Evolutionary conservation across 2,797 vertebrate species (phyloP), one percentile per base, ranked within the genome.

Genomic region (Sebastes vulpes): DNA sequence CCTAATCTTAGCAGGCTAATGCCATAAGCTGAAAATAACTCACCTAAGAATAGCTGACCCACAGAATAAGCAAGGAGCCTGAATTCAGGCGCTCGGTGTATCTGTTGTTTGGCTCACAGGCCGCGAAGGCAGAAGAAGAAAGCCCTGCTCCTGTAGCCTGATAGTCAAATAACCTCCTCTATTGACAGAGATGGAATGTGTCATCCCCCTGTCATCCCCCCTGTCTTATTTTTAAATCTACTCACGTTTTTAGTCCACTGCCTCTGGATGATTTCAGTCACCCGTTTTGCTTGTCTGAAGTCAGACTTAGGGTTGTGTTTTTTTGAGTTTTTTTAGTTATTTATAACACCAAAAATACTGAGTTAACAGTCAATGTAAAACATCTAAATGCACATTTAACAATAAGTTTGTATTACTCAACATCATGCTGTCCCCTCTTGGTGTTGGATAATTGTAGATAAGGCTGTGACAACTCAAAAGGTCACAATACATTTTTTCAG

Each of bases 41-140:
- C 93, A 92, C 93, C 98, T 98, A 99, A 99, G 98, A 99, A 99
- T 99, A 99, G 98, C 97, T 98, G 98, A 98, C 98, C 99, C 97
- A 97, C 95, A 97, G 96, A 97, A 98, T 97, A 97, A 96, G 96
- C 96, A 96, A 96, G 93, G 87, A 93, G 93, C 90, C 92, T 80
- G 85, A 85, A 93, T 92, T 89, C 91, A 89, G 82, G 75, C 75
- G 54, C 89, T 89, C 74, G 20, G 73, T 83, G 57, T 77, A 77
- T 87, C 87, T 93, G 90, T 94, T 94, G 92, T 95, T 95, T 92
- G 86, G 89, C 86, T 92, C 67, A 29, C 50, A 67, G 89, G 83
- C 79, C 52, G 38, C 23, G 59, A 59, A 81, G 68, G 78, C 69
- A 68, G 81, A 74, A 72, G 61, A 61, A 81, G 69, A 72, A 80